Base-by-base conservation (phyloP, 2,888 invertebrate species). In the Melinaea menophilus region DNA sequence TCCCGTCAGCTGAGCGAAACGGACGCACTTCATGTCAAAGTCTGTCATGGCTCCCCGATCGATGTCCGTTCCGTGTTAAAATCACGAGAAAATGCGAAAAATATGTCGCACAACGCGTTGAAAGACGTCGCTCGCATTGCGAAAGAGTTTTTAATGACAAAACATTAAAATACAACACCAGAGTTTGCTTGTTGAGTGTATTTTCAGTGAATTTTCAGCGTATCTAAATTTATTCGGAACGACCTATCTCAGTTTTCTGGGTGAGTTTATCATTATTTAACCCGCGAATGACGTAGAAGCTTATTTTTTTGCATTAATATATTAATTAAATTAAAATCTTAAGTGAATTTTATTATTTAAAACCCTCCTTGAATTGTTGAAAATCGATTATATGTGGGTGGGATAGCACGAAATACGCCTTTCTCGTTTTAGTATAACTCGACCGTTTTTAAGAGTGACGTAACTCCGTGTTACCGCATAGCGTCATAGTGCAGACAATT, bases 331-430 rank as follows among this genome's bases (percentile, higher is more conserved):
- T 47, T 57, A 51, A 55, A 51, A 37, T 61, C 22, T 59, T 57
- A 11, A 5, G 3, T 2, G 45, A 12, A 46, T 62, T 65, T 58
- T 58, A 59, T 55, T 62, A 55, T 41, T 41, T 13, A 45, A 60
- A 67, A 67, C 56, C 58, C 69, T 64, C 72, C 72, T 69, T 72
- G 79, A 77, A 79, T 77, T 74, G 80, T 79, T 86, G 84, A 90
- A 90, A 91, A 91, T 91, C 91, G 90, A 91, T 91, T 82, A 79
- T 77, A 85, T 76, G 86, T 89, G 90, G 91, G 90, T 90, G 90
- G 88, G 88, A 78, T 83, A 78, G 78, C 75, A 73, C 72, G 73
- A 71, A 72, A 67, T 78, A 73, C 71, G 54, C 55, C 79, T 71
- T 71, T 85, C 84, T 79, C 83, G 72, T 75, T 84, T 74, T 69